Evolutionary conservation across 2,797 vertebrate species (phyloP).

Genomic region (Pelodytes ibericus): DNA sequence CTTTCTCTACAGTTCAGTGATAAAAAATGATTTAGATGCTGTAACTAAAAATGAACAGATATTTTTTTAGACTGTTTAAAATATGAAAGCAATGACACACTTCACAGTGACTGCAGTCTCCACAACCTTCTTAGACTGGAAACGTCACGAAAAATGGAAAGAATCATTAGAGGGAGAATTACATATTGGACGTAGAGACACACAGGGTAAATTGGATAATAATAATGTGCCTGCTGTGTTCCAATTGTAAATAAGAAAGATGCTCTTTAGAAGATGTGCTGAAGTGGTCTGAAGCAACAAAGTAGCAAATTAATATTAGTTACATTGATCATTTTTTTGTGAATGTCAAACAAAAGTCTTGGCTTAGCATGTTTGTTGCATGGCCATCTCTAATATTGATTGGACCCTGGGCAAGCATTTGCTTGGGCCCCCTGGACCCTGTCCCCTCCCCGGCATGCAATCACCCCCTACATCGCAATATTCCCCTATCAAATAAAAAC

Average conservation of each 20-base stretch:
- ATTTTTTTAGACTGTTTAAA: conserved; percentile 3
- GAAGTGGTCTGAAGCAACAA: neutral
- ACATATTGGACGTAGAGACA: neutral
- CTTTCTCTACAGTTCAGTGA: neutral
- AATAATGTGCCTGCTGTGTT: neutral
- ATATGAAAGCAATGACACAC: neutral
- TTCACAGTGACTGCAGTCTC: neutral
- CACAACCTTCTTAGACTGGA: neutral
- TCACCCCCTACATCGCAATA: too few species aligned
- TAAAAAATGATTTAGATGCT: conserved; percentile 3
- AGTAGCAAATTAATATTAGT: neutral
- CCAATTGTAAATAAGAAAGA: neutral
- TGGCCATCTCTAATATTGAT: too few species aligned
- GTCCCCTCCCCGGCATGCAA: too few species aligned
- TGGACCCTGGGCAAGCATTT: too few species aligned
- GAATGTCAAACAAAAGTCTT: too few species aligned
- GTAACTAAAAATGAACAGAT: neutral
- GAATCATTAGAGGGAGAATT: neutral
- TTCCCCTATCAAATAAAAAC: too few species aligned
- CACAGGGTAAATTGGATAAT: neutral
- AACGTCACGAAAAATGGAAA: conserved; percentile 2
- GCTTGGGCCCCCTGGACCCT: neutral
- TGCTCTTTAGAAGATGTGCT: neutral
- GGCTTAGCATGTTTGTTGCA: too few species aligned
- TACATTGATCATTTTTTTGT: too few species aligned